Evolutionary conservation across 2,888 invertebrate genomes (phyloP).

Genomic region (Drosophila koepferae): DNA sequence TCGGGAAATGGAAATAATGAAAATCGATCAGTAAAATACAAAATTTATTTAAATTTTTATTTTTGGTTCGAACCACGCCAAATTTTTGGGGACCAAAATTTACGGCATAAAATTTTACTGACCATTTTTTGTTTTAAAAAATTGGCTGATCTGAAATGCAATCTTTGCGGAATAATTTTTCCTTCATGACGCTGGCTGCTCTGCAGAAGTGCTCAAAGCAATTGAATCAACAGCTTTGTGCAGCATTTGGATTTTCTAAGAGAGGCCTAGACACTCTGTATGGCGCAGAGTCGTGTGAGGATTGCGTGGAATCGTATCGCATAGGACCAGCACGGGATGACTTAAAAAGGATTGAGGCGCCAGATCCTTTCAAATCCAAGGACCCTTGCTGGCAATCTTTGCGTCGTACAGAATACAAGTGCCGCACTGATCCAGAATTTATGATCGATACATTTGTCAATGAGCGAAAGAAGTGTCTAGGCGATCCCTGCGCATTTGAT

Average conservation of each 20-base stretch:
- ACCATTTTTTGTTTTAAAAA: not conserved
- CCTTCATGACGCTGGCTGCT: slow-evolving; percentile 2
- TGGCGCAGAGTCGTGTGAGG: slow-evolving; percentile 45
- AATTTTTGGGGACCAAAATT: not conserved
- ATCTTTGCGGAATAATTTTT: slow-evolving; percentile 13
- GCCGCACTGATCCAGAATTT: slow-evolving; percentile 65
- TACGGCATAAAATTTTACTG: not conserved
- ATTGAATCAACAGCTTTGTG: not conserved
- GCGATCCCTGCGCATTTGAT: slow-evolving; percentile 24
- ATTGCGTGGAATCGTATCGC: slow-evolving; percentile 33
- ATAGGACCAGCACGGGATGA: not conserved
- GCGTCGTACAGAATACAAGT: slow-evolving; percentile 66
- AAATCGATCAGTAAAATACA: slow-evolving; percentile 13
- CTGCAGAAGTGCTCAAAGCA: not conserved
- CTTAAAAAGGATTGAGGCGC: slow-evolving; percentile 11
- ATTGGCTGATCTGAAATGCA: slow-evolving; percentile 15
- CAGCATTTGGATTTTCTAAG: not conserved
- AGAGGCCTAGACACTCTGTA: slow-evolving; percentile 40
- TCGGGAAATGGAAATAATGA: slow-evolving; percentile 21
- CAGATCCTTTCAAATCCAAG: slow-evolving; percentile 24
- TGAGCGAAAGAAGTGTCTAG: slow-evolving; percentile 30
- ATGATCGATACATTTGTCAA: slow-evolving; percentile 43
- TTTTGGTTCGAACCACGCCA: not conserved
- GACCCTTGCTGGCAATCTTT: slow-evolving; percentile 62
- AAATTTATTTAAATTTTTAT: not conserved